A percentile compares a stretch with the other conserved stretches of the same genome.
These are phyloP conservation scores for Anoura caudifer DNA, from an alignment of 2,113 vertebrate genomes.

Conservation along the genomic window DNA sequence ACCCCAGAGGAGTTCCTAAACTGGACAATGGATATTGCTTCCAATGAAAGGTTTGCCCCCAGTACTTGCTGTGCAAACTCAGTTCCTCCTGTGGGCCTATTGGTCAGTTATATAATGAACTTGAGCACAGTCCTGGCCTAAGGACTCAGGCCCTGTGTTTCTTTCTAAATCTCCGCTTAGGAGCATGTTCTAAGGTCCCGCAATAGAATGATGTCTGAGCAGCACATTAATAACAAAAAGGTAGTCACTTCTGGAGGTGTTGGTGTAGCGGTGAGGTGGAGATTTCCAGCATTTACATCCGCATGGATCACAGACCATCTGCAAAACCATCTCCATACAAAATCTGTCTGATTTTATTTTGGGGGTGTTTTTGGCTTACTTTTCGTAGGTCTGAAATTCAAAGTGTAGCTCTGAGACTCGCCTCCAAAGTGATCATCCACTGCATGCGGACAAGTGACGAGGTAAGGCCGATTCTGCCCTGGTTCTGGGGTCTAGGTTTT, in stretches of 20 bases:
- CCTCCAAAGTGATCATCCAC: constrained; percentile 85
- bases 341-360: neutral
- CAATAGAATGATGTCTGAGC: neutral
- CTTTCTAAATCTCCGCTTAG: neutral
- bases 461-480: constrained; percentile 78
- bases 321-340: neutral
- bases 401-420: constrained; percentile 87
- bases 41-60: constrained; percentile 84
- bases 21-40: constrained; percentile 83
- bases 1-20: constrained; percentile 83
- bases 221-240: neutral
- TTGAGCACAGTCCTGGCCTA: neutral
- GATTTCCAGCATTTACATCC: neutral
- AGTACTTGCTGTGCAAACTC: neutral
- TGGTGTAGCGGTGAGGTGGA: neutral
- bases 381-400: constrained; percentile 87
- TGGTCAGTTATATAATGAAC: neutral
- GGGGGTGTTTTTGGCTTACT: neutral
- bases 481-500: neutral
- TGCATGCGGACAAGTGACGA: constrained; percentile 76
- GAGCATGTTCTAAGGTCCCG: neutral
- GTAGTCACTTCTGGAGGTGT: neutral
- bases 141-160: neutral
- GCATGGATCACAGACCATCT: neutral
- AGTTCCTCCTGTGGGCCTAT: accelerated